Percentiles rank a stretch among this genome's conserved stretches.
These are phyloP conservation scores for Geopemphigus sp. DNA, from an alignment of 1,140 invertebrate species.

Conservation along the genomic window DNA sequence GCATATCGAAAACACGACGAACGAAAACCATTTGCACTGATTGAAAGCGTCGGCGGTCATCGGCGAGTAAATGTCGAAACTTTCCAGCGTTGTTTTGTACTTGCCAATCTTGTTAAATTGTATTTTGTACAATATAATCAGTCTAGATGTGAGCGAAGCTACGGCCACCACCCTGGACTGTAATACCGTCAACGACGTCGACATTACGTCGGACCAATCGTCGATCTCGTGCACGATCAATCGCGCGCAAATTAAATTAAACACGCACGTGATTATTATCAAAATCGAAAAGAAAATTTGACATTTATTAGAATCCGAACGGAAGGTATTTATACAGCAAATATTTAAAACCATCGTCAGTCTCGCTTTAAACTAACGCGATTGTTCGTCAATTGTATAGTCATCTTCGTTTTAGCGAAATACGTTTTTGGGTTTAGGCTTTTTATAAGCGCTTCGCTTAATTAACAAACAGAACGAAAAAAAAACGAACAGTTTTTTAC, in stretches of 20 bases:
- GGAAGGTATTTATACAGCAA: too few relatives aligned
- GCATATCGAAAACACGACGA: neutral
- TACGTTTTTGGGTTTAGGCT: too few relatives aligned
- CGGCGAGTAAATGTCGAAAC: neutral
- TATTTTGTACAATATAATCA: neutral
- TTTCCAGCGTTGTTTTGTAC: neutral
- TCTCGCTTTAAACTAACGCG: too few relatives aligned
- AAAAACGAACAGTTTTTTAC: too few relatives aligned
- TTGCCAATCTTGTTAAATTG: neutral
- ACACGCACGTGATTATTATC: neutral
- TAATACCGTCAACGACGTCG: neutral
- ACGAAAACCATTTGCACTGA: neutral
- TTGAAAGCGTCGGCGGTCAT: neutral
- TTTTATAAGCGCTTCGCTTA: too few relatives aligned
- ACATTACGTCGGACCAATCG: neutral
- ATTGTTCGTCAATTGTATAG: too few relatives aligned
- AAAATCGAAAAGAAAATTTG: constrained; percentile 2
- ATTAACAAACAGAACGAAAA: too few relatives aligned
- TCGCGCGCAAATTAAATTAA: neutral
- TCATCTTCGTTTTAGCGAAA: too few relatives aligned
- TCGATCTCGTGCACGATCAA: neutral
- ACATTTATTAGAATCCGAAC: neutral
- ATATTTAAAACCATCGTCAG: too few relatives aligned
- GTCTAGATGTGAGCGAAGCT: neutral
- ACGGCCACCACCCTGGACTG: neutral